Base-by-base conservation (phyloP, 2,797 vertebrate species). In the Echiichthys vipera region DNA sequence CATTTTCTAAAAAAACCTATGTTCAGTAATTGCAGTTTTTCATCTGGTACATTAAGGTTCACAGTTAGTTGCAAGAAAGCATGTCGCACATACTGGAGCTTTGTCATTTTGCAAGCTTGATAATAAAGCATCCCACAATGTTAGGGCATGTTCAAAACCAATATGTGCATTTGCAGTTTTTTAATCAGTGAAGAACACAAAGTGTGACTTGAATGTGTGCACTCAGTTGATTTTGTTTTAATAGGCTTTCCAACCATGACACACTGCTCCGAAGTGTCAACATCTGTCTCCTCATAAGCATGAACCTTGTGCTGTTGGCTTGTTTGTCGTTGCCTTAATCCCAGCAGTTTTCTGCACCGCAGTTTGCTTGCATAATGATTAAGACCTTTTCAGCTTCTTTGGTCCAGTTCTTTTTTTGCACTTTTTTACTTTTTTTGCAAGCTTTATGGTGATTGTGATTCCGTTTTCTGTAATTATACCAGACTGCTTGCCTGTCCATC, bases 181-280 rank as follows among this genome's bases (percentile, higher is more conserved):
- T 49, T 24, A 39, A 27, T 64, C 36, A 51, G 40, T 34, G 39
- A 27, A 27, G 39, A 65, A 27, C 36, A 65, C 22, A 27, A 14
- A 24, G 13, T 62, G 37, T 49, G 53, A 56, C 65, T 55, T 61
- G 39, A 69, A 62, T 65, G 59, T 15, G 18, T 71, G 15, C 50
- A 45, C 17, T 63, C 8, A 10, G 37, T 63, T 56, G 39, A 29
- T 61, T 54, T 54, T 68, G 18, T 27, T 15, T 51, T 39, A 32
- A 7, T 42, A 43, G 25, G 29, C 32, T 68, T 71, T 42, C 42
- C 27, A 66, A 27, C 37, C 27, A 32, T 58, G 49, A 77, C 27
- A 40, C 49, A 65, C 56, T 40, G 65, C 71, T 66, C 54, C 57
- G 65, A 69, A 76, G 56, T 66, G 37, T 59, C 47, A 51, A 65